phyloP scores from a whole-genome alignment of 2,797 vertebrate genomes.

The Ctenochaetus hawaiiensis region DNA sequence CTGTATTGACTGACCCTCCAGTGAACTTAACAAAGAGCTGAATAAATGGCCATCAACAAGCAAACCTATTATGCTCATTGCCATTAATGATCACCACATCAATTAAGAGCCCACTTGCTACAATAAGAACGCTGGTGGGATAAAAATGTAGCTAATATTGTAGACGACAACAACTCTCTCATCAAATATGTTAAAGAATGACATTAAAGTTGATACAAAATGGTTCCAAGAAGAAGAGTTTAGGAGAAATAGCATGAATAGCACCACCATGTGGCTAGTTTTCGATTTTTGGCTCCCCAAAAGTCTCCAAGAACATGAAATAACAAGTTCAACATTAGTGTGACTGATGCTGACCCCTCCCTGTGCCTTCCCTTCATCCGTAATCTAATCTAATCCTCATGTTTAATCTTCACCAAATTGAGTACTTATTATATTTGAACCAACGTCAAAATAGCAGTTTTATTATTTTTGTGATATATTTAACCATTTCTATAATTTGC shows the following conservation, averaged over 20 bases:
- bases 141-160: background rate
- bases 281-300: background rate
- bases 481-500: no score
- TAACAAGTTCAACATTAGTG: no score
- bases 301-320: no score
- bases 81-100: background rate
- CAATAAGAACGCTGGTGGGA: background rate
- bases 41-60: slow-evolving; percentile 1
- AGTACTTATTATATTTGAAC: no score
- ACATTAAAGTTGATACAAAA: background rate
- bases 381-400: no score
- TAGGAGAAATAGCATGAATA: background rate
- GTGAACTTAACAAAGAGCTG: background rate
- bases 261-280: background rate
- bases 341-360: no score
- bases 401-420: no score
- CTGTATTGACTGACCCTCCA: background rate
- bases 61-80: background rate
- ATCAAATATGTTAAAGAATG: background rate
- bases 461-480: no score
- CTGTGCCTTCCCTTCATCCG: no score
- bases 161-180: background rate
- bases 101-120: background rate
- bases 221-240: background rate
- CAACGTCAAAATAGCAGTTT: no score